A percentile compares a stretch with the other conserved stretches of the same genome.
Evolutionary conservation across 2,797 vertebrate species (phyloP).

Genomic region (Chaetophractus vellerosus): DNA sequence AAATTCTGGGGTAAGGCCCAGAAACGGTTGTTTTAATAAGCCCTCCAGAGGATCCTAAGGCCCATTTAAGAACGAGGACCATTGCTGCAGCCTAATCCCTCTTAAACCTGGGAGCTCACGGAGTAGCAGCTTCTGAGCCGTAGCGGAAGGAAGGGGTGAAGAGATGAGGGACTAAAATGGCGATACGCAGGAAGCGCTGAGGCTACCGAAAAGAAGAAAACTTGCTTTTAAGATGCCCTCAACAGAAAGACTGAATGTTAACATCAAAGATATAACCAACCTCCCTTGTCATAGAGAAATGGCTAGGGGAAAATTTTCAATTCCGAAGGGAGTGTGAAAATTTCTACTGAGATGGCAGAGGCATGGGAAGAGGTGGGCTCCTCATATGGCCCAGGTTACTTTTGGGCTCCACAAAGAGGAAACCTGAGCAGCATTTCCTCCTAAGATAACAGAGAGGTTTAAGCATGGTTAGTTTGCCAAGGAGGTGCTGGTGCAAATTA

Average conservation of each 20-base stretch:
- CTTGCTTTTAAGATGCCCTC: neutral
- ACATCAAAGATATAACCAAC: neutral
- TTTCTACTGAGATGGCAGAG: too few relatives aligned
- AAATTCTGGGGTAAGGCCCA: too few relatives aligned
- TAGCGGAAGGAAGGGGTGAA: neutral
- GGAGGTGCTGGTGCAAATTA: too few relatives aligned
- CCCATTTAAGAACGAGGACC: neutral
- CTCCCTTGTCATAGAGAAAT: neutral
- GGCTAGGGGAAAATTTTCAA: neutral
- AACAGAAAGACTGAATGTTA: neutral
- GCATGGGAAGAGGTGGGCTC: neutral
- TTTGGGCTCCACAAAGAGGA: neutral
- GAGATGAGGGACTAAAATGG: neutral
- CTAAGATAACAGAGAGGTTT: fast-evolving
- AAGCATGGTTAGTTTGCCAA: neutral
- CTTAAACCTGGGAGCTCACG: neutral
- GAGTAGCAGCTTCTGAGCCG: neutral
- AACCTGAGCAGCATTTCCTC: neutral
- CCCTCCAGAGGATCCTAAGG: neutral
- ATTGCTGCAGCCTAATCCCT: neutral
- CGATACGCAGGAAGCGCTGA: neutral
- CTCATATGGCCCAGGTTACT: neutral
- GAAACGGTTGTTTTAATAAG: neutral
- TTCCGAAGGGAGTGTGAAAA: neutral
- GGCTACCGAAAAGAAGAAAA: neutral